phyloP scores from a whole-genome alignment of 2,113 vertebrate genomes.

The Phycodurus eques region DNA sequence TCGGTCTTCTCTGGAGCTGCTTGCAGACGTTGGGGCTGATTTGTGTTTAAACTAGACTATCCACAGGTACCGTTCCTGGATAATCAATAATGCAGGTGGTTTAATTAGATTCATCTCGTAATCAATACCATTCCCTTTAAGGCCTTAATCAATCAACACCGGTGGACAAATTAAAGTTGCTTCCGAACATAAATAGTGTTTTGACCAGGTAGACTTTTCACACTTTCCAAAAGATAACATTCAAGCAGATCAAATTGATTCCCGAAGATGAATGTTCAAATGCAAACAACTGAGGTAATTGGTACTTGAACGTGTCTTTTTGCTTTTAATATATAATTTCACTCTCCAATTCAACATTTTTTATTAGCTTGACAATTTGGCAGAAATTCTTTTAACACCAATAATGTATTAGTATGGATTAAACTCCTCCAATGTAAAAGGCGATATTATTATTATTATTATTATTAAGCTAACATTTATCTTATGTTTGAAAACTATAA shows the following conservation, averaged over 20 bases:
- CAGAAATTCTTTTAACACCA: not conserved
- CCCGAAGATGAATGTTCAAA: not conserved
- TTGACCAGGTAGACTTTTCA: not conserved
- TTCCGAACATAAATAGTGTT: not conserved
- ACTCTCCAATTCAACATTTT: not conserved
- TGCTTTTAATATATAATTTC: not conserved
- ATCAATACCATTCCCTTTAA: conserved; percentile 1
- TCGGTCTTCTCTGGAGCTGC: conserved; percentile 3
- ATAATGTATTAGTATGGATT: not conserved
- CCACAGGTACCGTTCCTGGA: not conserved
- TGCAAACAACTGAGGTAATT: not conserved
- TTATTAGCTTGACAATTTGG: not conserved
- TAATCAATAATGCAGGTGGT: not conserved
- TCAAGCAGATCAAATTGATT: not conserved
- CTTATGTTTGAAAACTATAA: not conserved
- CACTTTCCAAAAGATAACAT: not conserved
- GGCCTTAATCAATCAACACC: conserved; percentile 1
- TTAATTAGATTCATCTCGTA: conserved; percentile 8
- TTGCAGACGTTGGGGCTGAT: not conserved
- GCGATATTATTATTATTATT: not conserved
- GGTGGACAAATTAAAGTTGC: not conserved
- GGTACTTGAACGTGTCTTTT: too few species aligned
- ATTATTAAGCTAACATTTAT: not conserved
- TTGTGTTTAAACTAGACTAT: conserved; percentile 19
- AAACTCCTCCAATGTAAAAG: not conserved